phyloP scores from a whole-genome alignment of 1,140 invertebrate species.

The Panagrolaimus sp. region DNA sequence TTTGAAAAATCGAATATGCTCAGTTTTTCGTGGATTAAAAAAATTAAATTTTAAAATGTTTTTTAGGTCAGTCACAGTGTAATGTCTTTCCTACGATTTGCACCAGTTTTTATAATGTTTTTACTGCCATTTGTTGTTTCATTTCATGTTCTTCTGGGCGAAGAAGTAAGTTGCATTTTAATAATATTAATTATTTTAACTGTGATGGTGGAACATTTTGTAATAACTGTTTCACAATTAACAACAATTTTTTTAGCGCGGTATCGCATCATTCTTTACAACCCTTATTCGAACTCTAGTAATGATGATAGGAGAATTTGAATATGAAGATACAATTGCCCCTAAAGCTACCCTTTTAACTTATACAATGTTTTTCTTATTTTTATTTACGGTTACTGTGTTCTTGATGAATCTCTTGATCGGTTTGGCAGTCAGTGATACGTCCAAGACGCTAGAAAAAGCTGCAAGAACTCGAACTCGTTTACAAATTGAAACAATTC shows the following conservation, averaged over 20 bases:
- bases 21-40: too few species aligned
- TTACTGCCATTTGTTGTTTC: conserved; percentile 11
- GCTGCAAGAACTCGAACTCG: background rate
- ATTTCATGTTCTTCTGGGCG: background rate
- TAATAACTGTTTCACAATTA: too few species aligned
- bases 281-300: background rate
- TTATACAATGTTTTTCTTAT: conserved; percentile 8
- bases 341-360: background rate
- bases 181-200: background rate
- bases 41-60: too few species aligned
- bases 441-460: background rate
- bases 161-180: background rate
- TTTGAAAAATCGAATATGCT: too few species aligned
- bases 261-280: background rate
- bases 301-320: conserved; percentile 11
- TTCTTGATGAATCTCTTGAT: conserved; percentile 6
- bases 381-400: conserved; percentile 2
- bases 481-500: background rate
- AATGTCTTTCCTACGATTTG: background rate
- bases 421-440: conserved; percentile 1
- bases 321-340: background rate
- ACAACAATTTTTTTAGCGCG: too few species aligned
- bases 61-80: background rate
- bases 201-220: too few species aligned
- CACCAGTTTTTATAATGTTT: conserved; percentile 10